Conservation (phyloP, 1,140 invertebrate genomes). For the Popillia japonica region DNA sequence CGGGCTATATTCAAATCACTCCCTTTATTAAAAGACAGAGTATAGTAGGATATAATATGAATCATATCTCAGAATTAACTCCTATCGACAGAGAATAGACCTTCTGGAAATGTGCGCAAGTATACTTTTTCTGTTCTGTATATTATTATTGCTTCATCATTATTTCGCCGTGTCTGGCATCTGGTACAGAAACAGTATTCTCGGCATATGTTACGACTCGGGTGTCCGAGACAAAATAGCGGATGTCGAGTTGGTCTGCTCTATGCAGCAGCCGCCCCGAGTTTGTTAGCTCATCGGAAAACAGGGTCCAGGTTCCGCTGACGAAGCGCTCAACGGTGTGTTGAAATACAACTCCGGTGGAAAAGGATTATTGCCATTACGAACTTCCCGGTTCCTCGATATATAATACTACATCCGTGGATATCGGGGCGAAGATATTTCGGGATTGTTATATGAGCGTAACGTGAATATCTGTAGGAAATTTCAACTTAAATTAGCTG, state of each 20-base stretch:
- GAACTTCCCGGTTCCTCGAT: neutral
- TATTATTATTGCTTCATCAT: neutral
- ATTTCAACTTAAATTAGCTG: conserved; percentile 5
- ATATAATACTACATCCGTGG: neutral
- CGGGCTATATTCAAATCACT: no score
- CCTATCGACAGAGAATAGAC: neutral
- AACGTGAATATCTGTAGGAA: neutral
- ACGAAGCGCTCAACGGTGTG: neutral
- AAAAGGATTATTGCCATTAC: neutral
- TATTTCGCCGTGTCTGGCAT: neutral
- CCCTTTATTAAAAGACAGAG: no score
- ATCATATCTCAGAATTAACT: neutral
- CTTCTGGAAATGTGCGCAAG: neutral
- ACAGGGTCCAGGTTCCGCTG: neutral
- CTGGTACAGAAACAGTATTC: conserved; percentile 14
- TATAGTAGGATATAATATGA: neutral
- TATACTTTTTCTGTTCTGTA: neutral
- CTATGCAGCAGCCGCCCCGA: neutral
- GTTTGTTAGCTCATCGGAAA: neutral
- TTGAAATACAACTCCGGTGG: neutral
- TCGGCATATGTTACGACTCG: neutral
- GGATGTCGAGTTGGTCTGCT: conserved; percentile 3
- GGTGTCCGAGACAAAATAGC: neutral
- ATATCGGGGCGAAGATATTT: neutral
- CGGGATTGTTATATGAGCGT: neutral